Evolutionary conservation across 2,888 invertebrate genomes (phyloP), one percentile per base, ranked within the genome.

Genomic region (Xanthia togata): DNA sequence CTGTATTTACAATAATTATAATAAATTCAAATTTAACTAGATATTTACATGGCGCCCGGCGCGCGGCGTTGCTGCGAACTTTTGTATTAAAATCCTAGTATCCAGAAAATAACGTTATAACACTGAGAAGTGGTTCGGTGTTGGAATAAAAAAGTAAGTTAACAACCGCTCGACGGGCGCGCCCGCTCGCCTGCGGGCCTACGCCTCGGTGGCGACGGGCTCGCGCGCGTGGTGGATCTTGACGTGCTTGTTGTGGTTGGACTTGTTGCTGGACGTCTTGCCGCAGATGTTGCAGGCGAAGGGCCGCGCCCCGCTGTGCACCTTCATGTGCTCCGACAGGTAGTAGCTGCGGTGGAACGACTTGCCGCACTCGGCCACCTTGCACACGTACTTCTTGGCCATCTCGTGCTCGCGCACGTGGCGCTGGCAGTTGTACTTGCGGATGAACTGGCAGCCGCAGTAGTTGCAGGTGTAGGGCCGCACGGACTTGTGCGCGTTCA

Each of bases 151-250:
- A 35, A 6, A 14, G 6, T 4, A 60, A 38, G 67, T 41, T 14
- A 2, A 59, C 0, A 5, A 57, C 17, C 31, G 31, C n/a, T n/a
- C n/a, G n/a, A n/a, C n/a, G n/a, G n/a, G n/a, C n/a, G n/a, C n/a
- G n/a, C n/a, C n/a, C n/a, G n/a, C n/a, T n/a, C n/a, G n/a, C n/a
- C n/a, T n/a, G n/a, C n/a, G n/a, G 0, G 20, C 65, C 41, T 67
- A 79, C 23, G 98, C 98, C 92, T 98, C 99, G 14, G 98, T 98
- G 86, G 98, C 98, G 84, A 98, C 98, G 57, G 98, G 98, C 93
- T 98, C 98, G 72, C 98, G 96, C 71, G 98, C 98, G 95, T 98
- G 98, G 94, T 99, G 99, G 89, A 98, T 98, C 95, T 98, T 98
- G 78, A 98, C 97, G 93, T 99, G 98, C 93, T 98, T 98, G 91